Evolutionary conservation across 2,113 vertebrate genomes (phyloP), one percentile per base, ranked within the genome.

Genomic region (Baryphthengus martii): DNA sequence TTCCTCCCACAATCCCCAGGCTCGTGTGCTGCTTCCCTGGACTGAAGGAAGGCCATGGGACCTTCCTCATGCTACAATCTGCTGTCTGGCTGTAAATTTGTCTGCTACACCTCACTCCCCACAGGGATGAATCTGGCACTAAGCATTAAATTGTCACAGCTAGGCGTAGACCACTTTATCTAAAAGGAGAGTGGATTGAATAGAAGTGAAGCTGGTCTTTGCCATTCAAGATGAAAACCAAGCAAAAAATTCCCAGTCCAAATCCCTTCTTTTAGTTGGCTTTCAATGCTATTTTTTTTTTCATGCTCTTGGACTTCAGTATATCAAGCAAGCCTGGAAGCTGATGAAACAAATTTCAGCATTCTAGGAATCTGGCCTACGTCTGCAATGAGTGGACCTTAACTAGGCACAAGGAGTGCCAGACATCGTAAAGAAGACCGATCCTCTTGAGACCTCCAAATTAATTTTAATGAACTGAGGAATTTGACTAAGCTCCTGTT

Each of bases 391-490:
- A 16, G 16, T 87, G 68, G 80, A 90, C 88, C 52, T 90, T 84
- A 80, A 80, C 55, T 31, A 77, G 72, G 65, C 53, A 11, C 24
- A 56, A 56, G 12, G 49, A 85, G 39, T 87, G 62, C 76, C 90
- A 96, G 61, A 81, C 96, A 42, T 93, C 39, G 5, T 77, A 86
- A 85, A 80, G 79, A 86, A 33, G 37, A 63, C 39, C 55, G 45
- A 83, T 77, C 31, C 90, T 96, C 79, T 84, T 74, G 88, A 84
- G 56, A 87, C 23, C 40, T 86, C 65, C 82, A 96, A 96, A 96
- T 97, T 95, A 87, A 96, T 95, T 92, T 90, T 95, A 96, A 95
- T 93, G 59, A 84, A 59, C 65, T 77, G 62, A 96, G 56, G 72
- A 91, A 93, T 96, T 90, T 88, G 35, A 88, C 90, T 95, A 90